Evolutionary conservation across 2,797 vertebrate species (phyloP), one percentile per base, ranked within the genome.

Genomic region (Strix occidentalis): DNA sequence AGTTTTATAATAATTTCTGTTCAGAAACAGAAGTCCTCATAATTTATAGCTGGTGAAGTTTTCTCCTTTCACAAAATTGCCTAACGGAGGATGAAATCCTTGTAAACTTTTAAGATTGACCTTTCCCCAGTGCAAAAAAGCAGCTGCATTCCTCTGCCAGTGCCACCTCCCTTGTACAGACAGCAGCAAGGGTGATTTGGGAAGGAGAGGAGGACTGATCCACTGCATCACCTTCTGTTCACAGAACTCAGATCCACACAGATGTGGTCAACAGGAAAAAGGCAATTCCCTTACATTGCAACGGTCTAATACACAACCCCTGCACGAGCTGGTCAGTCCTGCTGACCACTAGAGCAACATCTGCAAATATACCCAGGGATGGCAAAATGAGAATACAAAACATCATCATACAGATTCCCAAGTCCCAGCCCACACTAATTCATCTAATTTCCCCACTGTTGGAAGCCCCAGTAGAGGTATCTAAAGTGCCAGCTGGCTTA

Each of bases 171-270:
- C 31, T 13, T 23, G 15, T 23, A 48, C 24, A 64, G 54, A 43
- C 2, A 66, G 37, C 26, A 70, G 20, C 16, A 29, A 75, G 17
- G 23, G 37, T 24, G 39, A n/a, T 43, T 25, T 10, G 60, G 6
- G 13, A 88, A 58, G 63, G 11, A 72, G 41, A 56, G 25, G 10
- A 61, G 18, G 41, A 54, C 33, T 29, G 26, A 66, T 29, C 46
- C 37, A 12, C 16, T 1, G 0, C 6, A 16, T 14, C 39, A 48
- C 23, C 54, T 45, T 64, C 29, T 24, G 4, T 45, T 18, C 19
- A 11, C n/a, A 72, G 35, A 84, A 68, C 24, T 57, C 45, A 65
- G 7, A 48, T 14, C 18, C 28, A 23, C 2, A 3, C 3, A 35
- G 28, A 21, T 20, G 9, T 12, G 33, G 18, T 43, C 53, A 79